Conservation (phyloP, 1,140 invertebrate genomes). For the Drosophila dunni region DNA sequence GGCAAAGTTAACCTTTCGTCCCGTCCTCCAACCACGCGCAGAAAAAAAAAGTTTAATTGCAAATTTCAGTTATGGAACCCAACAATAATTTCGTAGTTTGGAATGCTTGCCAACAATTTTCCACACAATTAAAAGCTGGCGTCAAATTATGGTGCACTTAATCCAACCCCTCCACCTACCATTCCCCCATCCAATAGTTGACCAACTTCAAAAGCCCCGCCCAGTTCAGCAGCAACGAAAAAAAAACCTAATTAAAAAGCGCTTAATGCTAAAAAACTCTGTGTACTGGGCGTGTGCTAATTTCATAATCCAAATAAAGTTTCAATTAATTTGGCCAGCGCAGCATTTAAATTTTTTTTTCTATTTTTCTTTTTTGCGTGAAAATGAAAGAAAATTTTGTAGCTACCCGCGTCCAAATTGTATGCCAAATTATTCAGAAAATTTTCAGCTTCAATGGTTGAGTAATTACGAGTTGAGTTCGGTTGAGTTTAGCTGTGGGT, state of each 20-base stretch:
- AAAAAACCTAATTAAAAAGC: conserved; percentile 76
- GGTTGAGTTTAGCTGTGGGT: conserved; percentile 9
- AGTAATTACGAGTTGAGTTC: conserved; percentile 56
- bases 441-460: conserved; percentile 52
- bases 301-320: conserved; percentile 80
- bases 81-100: conserved; percentile 35
- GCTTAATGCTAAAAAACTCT: conserved; percentile 59
- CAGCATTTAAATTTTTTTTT: conserved; percentile 46
- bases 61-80: conserved; percentile 32
- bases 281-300: conserved; percentile 69
- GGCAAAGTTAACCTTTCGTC: conserved; percentile 13
- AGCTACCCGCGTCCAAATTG: conserved; percentile 31
- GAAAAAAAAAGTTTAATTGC: conserved; percentile 60
- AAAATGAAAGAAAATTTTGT: conserved; percentile 43
- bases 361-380: conserved; percentile 15
- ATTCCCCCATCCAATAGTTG: background rate
- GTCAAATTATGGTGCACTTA: conserved; percentile 59
- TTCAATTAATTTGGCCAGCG: conserved; percentile 72
- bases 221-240: background rate
- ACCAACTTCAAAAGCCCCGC: conserved; percentile 58
- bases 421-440: conserved; percentile 43
- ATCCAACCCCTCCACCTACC: conserved; percentile 5
- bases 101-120: conserved; percentile 58
- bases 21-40: background rate
- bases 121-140: conserved; percentile 67